Evolutionary conservation across 1,140 invertebrate genomes (phyloP).

Genomic region (Paralvinella palmiformis): DNA sequence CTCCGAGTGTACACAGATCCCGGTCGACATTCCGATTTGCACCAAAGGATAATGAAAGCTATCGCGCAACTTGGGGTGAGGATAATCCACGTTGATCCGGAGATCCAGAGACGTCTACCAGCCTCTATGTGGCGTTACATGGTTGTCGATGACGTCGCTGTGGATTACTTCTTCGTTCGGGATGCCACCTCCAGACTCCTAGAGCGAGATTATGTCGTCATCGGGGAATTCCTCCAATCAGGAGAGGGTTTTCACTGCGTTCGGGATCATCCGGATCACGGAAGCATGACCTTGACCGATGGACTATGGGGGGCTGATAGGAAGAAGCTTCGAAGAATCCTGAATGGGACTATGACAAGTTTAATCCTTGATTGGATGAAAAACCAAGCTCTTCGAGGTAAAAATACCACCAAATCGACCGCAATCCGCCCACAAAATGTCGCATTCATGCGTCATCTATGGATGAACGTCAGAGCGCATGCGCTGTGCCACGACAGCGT

Average conservation of each 20-base stretch:
- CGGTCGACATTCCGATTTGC: not conserved
- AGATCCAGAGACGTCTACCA: not conserved
- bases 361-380: not conserved
- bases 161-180: conserved; percentile 34
- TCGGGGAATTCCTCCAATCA: conserved; percentile 32
- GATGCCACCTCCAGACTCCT: conserved; percentile 33
- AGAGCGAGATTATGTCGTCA: conserved; percentile 34
- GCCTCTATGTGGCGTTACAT: conserved; percentile 33
- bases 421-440: not conserved
- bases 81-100: not conserved
- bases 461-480: not conserved
- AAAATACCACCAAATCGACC: no score
- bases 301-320: conserved; percentile 6
- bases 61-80: not conserved
- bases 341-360: not conserved
- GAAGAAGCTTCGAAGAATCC: not conserved
- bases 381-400: not conserved
- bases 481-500: not conserved
- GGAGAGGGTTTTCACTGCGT: conserved; percentile 34
- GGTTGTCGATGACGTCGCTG: conserved; percentile 33
- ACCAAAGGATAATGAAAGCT: not conserved
- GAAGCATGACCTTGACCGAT: not conserved
- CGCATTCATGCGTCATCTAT: not conserved
- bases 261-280: conserved; percentile 34
- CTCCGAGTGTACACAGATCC: conserved; percentile 9